These are phyloP conservation scores for Aramus guarauna DNA, from an alignment of 2,113 vertebrate species.

Conservation along the genomic window DNA sequence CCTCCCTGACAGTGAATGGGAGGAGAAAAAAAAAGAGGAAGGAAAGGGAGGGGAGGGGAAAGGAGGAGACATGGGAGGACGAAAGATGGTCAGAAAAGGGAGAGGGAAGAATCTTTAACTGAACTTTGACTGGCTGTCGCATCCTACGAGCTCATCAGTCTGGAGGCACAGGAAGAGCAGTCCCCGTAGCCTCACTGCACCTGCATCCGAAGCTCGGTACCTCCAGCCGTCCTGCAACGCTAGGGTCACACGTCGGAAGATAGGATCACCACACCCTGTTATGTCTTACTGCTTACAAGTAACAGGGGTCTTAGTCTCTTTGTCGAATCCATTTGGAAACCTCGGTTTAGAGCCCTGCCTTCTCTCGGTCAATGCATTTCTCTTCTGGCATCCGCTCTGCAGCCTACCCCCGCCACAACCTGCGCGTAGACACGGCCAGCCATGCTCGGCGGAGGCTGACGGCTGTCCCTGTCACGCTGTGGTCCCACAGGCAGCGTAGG, in stretches of 20 bases:
- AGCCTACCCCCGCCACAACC: not conserved
- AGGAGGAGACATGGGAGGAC: constrained; percentile 68
- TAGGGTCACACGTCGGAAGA: constrained; percentile 12
- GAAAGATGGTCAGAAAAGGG: constrained; percentile 71
- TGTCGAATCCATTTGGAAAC: not conserved
- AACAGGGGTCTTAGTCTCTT: constrained; percentile 51
- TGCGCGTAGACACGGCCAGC: not conserved
- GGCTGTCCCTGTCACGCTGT: not conserved
- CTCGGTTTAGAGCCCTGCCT: constrained; percentile 14
- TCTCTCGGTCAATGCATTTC: not conserved
- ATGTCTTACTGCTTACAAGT: constrained; percentile 66
- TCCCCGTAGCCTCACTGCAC: not conserved
- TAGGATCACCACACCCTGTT: constrained; percentile 69
- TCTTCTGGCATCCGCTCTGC: not conserved
- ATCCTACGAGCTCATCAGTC: not conserved
- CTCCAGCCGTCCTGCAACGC: not conserved
- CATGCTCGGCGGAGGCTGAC: not conserved
- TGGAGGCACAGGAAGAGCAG: not conserved
- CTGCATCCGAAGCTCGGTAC: not conserved
- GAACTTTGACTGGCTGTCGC: constrained; percentile 45
- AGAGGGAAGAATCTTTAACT: constrained; percentile 69
- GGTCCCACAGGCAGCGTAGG: not conserved
- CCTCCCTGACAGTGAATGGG: constrained; percentile 70
- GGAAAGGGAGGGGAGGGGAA: constrained; percentile 58
- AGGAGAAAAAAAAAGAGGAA: constrained; percentile 68